Conservation (phyloP, 1,140 invertebrate genomes). For the Drosophila sproati region DNA sequence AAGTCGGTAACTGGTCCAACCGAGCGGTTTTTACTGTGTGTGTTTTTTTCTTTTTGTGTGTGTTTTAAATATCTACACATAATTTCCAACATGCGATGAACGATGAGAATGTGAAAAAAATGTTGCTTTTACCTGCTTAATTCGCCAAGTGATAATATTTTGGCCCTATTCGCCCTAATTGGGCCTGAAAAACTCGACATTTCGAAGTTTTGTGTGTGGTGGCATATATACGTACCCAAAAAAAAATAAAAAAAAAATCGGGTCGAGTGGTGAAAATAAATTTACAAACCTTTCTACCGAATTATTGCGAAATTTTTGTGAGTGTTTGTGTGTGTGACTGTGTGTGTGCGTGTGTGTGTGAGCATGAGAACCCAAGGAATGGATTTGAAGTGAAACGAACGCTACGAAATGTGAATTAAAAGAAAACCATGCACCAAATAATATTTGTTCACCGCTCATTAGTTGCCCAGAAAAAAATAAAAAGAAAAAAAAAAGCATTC, state of each 20-base stretch:
- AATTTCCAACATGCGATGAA: not conserved
- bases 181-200: conserved; percentile 49
- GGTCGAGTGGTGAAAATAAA: conserved; percentile 80
- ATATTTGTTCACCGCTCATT: conserved; percentile 20
- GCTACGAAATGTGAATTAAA: conserved; percentile 32
- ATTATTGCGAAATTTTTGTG: conserved; percentile 36
- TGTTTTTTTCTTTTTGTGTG: conserved; percentile 58
- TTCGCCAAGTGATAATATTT: conserved; percentile 2
- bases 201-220: conserved; percentile 58
- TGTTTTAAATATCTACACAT: not conserved
- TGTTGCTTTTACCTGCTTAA: not conserved
- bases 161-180: conserved; percentile 13
- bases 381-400: conserved; percentile 32
- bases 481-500: not conserved
- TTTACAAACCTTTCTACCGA: conserved; percentile 53
- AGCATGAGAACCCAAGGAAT: conserved; percentile 3
- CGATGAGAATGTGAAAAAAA: conserved; percentile 1
- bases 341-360: conserved; percentile 2
- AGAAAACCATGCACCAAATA: conserved; percentile 29
- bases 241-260: conserved; percentile 61
- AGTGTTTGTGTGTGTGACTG: conserved; percentile 8
- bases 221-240: conserved; percentile 37
- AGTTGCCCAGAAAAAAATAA: not conserved
- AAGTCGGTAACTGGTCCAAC: conserved; percentile 62
- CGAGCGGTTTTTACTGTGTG: conserved; percentile 53